These are phyloP conservation scores for Andrena haemorrhoa DNA, from an alignment of 2,888 invertebrate species.

Conservation along the genomic window DNA sequence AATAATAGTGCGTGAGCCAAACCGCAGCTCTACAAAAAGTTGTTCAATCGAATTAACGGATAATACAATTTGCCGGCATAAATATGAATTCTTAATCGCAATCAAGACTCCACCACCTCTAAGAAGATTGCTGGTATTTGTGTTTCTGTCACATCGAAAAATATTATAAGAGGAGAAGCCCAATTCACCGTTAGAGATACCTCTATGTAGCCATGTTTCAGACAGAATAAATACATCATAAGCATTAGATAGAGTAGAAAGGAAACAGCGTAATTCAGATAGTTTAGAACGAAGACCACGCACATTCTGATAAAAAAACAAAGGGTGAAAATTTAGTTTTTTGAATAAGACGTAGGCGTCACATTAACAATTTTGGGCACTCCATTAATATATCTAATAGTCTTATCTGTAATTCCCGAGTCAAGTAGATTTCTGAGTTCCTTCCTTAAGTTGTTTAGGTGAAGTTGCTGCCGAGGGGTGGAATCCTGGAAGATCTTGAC, in stretches of 20 bases:
- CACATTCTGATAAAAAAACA: constrained; percentile 2
- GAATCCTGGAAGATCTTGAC: neutral
- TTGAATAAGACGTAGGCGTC: neutral
- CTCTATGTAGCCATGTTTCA: constrained; percentile 10
- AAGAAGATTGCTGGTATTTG: neutral
- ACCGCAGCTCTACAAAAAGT: neutral
- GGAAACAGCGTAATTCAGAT: neutral
- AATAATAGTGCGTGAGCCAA: neutral
- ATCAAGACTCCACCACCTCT: constrained; percentile 7
- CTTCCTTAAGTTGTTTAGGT: neutral
- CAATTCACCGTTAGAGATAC: neutral
- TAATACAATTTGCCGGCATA: neutral
- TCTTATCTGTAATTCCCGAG: neutral
- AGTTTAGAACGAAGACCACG: constrained; percentile 6
- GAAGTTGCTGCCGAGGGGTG: neutral
- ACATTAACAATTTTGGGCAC: neutral
- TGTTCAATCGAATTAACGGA: neutral
- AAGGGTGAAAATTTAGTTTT: neutral
- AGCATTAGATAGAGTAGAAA: neutral
- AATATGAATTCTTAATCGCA: neutral
- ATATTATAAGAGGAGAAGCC: constrained; percentile 1
- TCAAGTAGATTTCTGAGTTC: neutral
- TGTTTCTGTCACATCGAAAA: neutral
- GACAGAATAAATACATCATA: constrained; percentile 1
- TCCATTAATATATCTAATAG: constrained; percentile 4